Base-by-base conservation (phyloP, 2,113 vertebrate genomes). In the Sula dactylatra region DNA sequence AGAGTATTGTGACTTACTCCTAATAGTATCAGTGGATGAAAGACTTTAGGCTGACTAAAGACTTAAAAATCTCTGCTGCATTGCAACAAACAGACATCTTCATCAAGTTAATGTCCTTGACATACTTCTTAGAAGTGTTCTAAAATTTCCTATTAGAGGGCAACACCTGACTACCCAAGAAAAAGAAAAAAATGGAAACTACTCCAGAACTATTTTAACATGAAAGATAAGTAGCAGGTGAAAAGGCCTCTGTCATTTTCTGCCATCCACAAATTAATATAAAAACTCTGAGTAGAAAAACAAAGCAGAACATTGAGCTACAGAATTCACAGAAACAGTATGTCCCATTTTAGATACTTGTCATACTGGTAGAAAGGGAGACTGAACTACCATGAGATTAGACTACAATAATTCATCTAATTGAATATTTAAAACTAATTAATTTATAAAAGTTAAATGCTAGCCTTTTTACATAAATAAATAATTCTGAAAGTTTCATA, bases 31-130 rank as follows among this genome's bases (percentile, higher is more conserved):
- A 90, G 71, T 58, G 42, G 29, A 94, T 59, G 45, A 81, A 91
- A 79, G 64, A 80, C 38, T 88, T 82, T 5, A 56, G 87, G 40
- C 16, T 87, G 78, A 80, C n/a, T 80, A 34, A 82, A 65, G 40
- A 86, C 59, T 82, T 84, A 6, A 64, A 91, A 77, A 84, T 47
- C 69, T 71, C 9, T 13, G 54, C 65, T 86, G 49, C 40, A 82
- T 32, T 92, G 77, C 70, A 95, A 96, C 25, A 70, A 76, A 86
- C 14, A 95, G 78, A 69, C 17, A 90, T 62, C 44, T 95, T 52
- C 69, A 82, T 77, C 40, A 91, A 79, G 65, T 74, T 76, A 47
- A 86, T 25, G 94, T 49, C 96, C 96, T 96, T 94, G 97, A 96
- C 94, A 95, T 38, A 94, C 77, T 96, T 96, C 59, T 86, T 18